A percentile compares a stretch with the other conserved stretches of the same genome.
These are phyloP conservation scores for Ernsta delagoae DNA, from an alignment of 2,888 invertebrate genomes.

Conservation along the genomic window DNA sequence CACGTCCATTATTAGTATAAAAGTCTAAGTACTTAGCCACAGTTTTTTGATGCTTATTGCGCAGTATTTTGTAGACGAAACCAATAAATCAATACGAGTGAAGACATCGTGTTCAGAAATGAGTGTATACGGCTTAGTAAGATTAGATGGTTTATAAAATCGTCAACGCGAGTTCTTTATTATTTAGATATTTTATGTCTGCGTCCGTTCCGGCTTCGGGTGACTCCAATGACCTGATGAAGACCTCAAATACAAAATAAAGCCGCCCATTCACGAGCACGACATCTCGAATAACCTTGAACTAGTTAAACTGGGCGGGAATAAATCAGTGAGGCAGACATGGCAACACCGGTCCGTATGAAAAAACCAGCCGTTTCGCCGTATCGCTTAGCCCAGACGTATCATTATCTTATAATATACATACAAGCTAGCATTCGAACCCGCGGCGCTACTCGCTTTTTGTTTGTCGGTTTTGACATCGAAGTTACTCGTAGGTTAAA, in stretches of 20 bases:
- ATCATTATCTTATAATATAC: constrained; percentile 79
- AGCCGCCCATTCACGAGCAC: constrained; percentile 72
- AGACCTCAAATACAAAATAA: constrained; percentile 76
- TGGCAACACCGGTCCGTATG: constrained; percentile 63
- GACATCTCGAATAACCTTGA: constrained; percentile 69
- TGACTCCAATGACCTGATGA: constrained; percentile 75
- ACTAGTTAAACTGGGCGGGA: constrained; percentile 78
- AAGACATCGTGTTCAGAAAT: background rate
- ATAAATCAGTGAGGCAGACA: constrained; percentile 66
- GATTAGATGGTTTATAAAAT: constrained; percentile 42
- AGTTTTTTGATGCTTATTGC: constrained; percentile 51
- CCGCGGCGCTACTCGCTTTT: constrained; percentile 36
- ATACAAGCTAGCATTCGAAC: constrained; percentile 49
- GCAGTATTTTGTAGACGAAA: constrained; percentile 16
- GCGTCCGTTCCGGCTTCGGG: constrained; percentile 63
- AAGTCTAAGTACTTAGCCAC: constrained; percentile 42
- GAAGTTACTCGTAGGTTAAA: constrained; percentile 23
- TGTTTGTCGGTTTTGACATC: constrained; percentile 26
- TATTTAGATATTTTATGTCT: constrained; percentile 52
- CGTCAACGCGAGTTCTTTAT: constrained; percentile 58
- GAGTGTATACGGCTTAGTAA: background rate
- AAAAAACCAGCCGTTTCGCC: constrained; percentile 67
- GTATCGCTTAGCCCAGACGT: constrained; percentile 74
- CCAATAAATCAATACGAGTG: background rate
- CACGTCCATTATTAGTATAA: constrained; percentile 57